Base-by-base conservation (phyloP, 1,140 invertebrate species). In the Halyomorpha halys region DNA sequence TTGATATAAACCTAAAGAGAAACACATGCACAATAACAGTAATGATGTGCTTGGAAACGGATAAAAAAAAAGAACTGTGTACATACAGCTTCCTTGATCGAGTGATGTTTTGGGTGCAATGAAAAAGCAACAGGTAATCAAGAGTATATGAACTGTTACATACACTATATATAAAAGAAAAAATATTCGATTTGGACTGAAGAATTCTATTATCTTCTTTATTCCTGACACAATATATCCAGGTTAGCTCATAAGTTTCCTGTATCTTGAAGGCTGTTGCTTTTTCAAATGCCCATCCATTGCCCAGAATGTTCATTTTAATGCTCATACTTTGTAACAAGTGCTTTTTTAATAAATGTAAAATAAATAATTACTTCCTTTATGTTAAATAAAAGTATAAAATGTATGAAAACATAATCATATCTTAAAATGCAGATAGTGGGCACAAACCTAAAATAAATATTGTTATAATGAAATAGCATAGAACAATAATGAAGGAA, bases 261-360 rank as follows among this genome's bases (percentile, higher is more conserved):
- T 39, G 11, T 39, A 11, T 9, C 34, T 39, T 39, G 34, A 39
- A 39, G 34, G 11, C 13, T 39, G 34, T 39, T 13, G 11, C 34
- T 39, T 39, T 39, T 39, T 39, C 34, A 39, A 39, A 6, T 39
- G 34, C 13, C 11, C 13, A 1, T 9, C 4, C 5, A 39, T 39
- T 11, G 34, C 34, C 34, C 6, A 39, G 34, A 23, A 23, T 56
- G 47, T 23, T 56, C 18, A 56, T 56, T 23, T 56, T 56, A 56
- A 56, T 56, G 53, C 53, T 56, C 53, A 56, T 56, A 56, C 47
- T 56, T 39, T 56, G 53, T 15, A 56, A 56, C 53, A 56, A 56
- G 53, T 56, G 53, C 53, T 56, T 56, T 56, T 49, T 56, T 56
- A 56, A 19, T 56, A 56, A 39, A 56, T 56, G 53, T 56, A 56